These are phyloP conservation scores for Lutjanus campechanus DNA, from an alignment of 2,797 vertebrate genomes.

Conservation along the genomic window DNA sequence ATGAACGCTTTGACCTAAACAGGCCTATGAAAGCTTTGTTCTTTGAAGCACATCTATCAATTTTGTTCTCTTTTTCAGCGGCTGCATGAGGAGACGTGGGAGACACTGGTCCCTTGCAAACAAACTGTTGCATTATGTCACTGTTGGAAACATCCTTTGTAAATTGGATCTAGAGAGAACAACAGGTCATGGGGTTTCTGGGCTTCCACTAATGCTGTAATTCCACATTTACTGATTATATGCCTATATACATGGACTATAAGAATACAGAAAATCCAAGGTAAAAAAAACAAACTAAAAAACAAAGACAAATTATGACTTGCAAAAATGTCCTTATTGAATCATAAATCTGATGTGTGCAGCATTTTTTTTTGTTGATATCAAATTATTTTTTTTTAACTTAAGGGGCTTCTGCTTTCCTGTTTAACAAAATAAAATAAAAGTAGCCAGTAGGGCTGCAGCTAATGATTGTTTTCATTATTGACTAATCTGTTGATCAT, in stretches of 20 bases:
- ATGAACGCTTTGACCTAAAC: constrained; percentile 65
- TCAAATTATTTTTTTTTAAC: too few relatives aligned
- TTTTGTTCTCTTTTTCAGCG: constrained; percentile 46
- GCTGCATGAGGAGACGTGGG: constrained; percentile 43
- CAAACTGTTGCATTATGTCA: constrained; percentile 34
- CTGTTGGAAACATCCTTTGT: constrained; percentile 18
- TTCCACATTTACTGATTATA: constrained; percentile 32
- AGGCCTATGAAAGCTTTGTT: constrained; percentile 47
- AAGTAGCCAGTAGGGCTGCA: too few relatives aligned
- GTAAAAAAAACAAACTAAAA: too few relatives aligned
- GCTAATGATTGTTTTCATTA: too few relatives aligned
- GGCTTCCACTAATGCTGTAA: constrained; percentile 22
- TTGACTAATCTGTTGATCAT: too few relatives aligned
- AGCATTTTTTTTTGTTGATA: too few relatives aligned
- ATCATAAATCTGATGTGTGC: too few relatives aligned
- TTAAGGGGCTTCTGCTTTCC: too few relatives aligned
- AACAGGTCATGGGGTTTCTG: constrained; percentile 23
- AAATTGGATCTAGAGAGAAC: constrained; percentile 31
- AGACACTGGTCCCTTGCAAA: constrained; percentile 32
- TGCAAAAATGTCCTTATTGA: too few relatives aligned
- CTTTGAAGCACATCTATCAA: constrained; percentile 57
- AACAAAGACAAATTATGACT: too few relatives aligned
- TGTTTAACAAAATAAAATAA: too few relatives aligned
- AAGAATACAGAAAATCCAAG: too few relatives aligned
- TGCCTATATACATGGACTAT: background rate